Percentiles rank a stretch among this genome's conserved stretches.
phyloP scores from a whole-genome alignment of 2,113 vertebrate species.

The Halichoeres trimaculatus region DNA sequence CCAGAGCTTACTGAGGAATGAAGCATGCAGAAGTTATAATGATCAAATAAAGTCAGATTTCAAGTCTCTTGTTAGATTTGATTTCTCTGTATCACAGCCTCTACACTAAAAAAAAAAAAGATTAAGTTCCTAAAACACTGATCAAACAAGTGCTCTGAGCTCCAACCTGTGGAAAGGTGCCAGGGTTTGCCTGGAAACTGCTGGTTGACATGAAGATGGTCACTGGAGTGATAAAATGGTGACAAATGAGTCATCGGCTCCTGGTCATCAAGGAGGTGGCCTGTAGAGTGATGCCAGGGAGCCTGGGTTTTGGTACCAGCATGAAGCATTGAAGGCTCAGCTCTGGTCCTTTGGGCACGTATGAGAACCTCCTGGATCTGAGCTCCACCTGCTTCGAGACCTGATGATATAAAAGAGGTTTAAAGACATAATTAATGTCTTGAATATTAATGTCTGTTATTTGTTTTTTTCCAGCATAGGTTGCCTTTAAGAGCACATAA shows the following conservation, averaged over 20 bases:
- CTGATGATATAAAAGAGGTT: neutral
- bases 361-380: conserved; percentile 31
- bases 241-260: neutral
- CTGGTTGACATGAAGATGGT: conserved; percentile 51
- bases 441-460: too few species aligned
- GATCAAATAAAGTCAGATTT: too few species aligned
- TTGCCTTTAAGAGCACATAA: too few species aligned
- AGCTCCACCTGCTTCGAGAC: fast-evolving
- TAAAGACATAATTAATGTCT: neutral
- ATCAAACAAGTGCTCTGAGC: too few species aligned
- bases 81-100: too few species aligned
- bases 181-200: neutral
- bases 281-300: conserved; percentile 63
- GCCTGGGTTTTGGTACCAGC: neutral
- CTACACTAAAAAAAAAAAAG: too few species aligned
- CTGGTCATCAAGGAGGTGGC: conserved; percentile 37
- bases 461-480: too few species aligned
- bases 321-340: neutral
- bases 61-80: too few species aligned
- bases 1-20: too few species aligned
- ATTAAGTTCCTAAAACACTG: too few species aligned
- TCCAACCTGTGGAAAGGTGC: conserved; percentile 63
- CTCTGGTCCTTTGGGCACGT: neutral
- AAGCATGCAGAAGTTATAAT: too few species aligned
- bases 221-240: conserved; percentile 54